A percentile compares a stretch with the other conserved stretches of the same genome.
Conservation (phyloP, 1,140 invertebrate species). For the Caenorhabditis brenneri region DNA sequence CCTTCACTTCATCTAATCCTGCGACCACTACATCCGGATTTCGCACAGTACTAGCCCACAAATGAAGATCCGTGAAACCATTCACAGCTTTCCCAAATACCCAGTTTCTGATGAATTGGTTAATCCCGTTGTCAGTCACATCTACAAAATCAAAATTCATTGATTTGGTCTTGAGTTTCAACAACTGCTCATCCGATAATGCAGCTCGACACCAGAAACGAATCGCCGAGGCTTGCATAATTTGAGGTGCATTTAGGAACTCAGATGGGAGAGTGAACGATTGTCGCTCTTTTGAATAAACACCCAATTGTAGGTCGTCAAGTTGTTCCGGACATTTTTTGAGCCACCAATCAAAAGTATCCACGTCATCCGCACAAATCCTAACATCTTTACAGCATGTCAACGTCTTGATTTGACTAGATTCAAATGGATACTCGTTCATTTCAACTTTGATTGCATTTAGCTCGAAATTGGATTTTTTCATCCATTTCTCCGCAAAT, state of each 20-base stretch:
- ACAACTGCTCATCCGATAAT: background rate
- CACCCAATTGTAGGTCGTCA: background rate
- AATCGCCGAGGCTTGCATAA: background rate
- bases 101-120: background rate
- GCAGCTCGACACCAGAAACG: background rate
- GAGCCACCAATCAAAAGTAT: background rate
- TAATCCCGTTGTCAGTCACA: background rate
- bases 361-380: background rate
- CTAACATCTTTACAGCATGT: background rate
- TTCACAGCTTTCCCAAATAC: no score
- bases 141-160: background rate
- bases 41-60: no score
- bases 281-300: background rate
- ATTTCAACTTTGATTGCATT: background rate
- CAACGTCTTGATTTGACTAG: background rate
- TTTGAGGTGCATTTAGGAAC: background rate
- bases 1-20: no score
- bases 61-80: no score
- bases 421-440: background rate
- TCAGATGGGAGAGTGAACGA: background rate
- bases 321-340: background rate
- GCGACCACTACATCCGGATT: no score
- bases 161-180: background rate
- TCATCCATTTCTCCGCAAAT: background rate
- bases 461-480: background rate